Base-by-base conservation (phyloP, 1,140 invertebrate genomes). In the Dreissena polymorpha region DNA sequence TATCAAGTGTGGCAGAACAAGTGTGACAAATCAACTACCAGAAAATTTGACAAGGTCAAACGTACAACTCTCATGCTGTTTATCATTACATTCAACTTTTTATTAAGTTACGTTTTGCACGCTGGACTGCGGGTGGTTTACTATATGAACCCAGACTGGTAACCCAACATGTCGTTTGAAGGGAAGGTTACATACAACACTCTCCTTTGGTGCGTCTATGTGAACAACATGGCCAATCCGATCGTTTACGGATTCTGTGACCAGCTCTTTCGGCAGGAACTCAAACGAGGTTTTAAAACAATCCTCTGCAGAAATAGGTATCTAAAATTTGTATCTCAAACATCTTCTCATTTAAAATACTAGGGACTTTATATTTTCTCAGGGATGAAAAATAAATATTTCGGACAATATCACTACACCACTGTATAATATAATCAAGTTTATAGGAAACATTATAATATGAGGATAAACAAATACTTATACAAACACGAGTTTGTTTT, bases 191-290 rank as follows among this genome's bases (percentile, higher is more conserved):
- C 67, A 27, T 69, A 69, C 25, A n/a, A 69, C 16, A 27, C 39
- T 29, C 39, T 69, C 25, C 25, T 69, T n/a, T 69, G 67, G 67
- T 69, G 18, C 39, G 16, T 69, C 14, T 69, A 27, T 23, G 39
- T 69, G 23, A 69, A 69, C 67, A 69, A 69, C 25, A 27, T 69
- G 67, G 23, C 67, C 13, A 69, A 69, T 27, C 39, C 23, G 67
- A 69, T 69, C 21, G 39, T 69, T 27, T 69, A 69, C 25, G 67
- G 67, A 23, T 69, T 27, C 13, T 69, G 67, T 23, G 67, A 69
- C 39, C 23, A 69, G 18, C 18, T 2, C 16, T 69, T 69, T 23
- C 67, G 67, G 14, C 23, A 18, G 13, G 18, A 27, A 69, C 16
- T 29, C 3, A 69, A 69, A 69, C 39, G 39, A 39, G 39, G 39